Percentiles rank a stretch among this genome's conserved stretches.
Conservation (phyloP, 2,797 vertebrate genomes). For the Distichodus sexfasciatus region DNA sequence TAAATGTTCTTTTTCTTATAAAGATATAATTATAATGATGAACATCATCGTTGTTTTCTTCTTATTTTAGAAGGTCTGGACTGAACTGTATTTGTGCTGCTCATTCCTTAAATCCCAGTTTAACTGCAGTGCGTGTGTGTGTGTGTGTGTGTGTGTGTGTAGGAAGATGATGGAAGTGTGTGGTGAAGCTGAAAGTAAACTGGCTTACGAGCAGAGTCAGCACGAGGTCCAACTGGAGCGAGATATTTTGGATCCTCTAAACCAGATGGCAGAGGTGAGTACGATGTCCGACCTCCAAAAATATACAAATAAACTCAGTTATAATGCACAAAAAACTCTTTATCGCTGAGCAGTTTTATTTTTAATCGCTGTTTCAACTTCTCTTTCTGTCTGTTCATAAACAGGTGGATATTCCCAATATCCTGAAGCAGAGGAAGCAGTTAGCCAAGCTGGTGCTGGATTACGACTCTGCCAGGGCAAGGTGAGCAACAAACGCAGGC, state of each 20-base stretch:
- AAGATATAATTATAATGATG: no score
- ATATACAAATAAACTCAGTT: no score
- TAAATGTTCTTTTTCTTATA: no score
- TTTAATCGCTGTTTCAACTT: no score
- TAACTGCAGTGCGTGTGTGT: conserved; percentile 27
- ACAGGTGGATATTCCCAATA: conserved; percentile 93
- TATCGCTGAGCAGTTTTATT: no score
- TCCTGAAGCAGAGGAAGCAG: conserved; percentile 94
- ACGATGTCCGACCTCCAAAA: background rate
- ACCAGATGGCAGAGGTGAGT: conserved; percentile 77
- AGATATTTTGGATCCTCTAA: conserved; percentile 89
- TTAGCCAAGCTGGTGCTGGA: conserved; percentile 91
- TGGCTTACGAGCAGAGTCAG: conserved; percentile 87
- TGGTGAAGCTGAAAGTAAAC: conserved; percentile 84
- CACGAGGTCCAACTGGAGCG: conserved; percentile 87
- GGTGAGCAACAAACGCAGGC: conserved; percentile 61
- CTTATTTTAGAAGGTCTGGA: no score
- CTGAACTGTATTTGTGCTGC: background rate
- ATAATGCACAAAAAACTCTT: no score
- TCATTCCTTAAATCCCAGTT: no score
- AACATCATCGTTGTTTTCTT: no score
- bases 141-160: conserved; percentile 25
- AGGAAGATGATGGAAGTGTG: conserved; percentile 95
- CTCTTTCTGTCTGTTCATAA: no score
- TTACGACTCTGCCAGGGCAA: conserved; percentile 91